These are phyloP conservation scores for Callimorpha dominula DNA, from an alignment of 2,888 invertebrate species.

Conservation along the genomic window DNA sequence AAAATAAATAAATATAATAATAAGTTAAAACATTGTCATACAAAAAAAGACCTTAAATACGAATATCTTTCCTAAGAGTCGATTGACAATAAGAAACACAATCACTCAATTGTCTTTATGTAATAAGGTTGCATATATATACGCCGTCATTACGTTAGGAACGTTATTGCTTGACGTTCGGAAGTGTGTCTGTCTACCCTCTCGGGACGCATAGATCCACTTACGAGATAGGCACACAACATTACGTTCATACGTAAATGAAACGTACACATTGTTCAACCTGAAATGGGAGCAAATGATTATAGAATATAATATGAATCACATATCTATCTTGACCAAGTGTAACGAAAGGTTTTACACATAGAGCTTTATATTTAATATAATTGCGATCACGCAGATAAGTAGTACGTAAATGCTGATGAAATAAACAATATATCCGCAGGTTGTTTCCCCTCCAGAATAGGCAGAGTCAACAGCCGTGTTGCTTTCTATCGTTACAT, in stretches of 20 bases:
- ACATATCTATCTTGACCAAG: not conserved
- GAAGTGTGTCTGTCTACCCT: conserved; percentile 47
- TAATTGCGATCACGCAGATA: not conserved
- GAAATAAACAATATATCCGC: not conserved
- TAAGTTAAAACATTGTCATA: not conserved
- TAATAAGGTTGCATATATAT: conserved; percentile 32
- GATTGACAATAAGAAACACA: conserved; percentile 8
- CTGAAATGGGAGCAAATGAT: conserved; percentile 11
- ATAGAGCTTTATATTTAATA: not conserved
- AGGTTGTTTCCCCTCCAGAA: not conserved
- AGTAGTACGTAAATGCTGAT: not conserved
- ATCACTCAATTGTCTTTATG: conserved; percentile 17
- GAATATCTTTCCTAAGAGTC: not conserved
- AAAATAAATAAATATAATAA: too few species aligned
- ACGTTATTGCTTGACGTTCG: conserved; percentile 38
- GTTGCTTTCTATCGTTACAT: not conserved
- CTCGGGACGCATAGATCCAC: conserved; percentile 37
- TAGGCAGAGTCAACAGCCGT: not conserved
- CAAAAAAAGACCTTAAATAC: too few species aligned
- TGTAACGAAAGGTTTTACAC: not conserved
- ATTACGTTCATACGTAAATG: conserved; percentile 36
- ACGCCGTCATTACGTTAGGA: conserved; percentile 44
- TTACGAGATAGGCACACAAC: conserved; percentile 36
- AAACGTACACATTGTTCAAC: conserved; percentile 19
- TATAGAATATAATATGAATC: not conserved